Evolutionary conservation across 2,797 vertebrate genomes (phyloP).

Genomic region (Sebastes minor): DNA sequence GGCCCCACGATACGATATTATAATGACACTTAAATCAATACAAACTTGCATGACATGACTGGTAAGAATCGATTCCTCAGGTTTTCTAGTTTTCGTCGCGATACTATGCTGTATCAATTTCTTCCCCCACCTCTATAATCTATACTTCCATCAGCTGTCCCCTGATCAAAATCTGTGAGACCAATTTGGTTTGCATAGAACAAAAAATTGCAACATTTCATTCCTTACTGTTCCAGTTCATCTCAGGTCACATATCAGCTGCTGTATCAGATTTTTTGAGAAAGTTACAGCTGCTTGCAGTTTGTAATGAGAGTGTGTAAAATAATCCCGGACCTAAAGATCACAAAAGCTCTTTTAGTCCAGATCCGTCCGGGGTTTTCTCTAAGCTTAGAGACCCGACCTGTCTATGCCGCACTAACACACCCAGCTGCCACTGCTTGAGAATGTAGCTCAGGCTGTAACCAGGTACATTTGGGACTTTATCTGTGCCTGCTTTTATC

Average conservation of each 20-base stretch:
- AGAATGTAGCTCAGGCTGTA: constrained; percentile 27
- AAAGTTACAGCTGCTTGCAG: background rate
- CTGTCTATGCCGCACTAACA: background rate
- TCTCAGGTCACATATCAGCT: constrained; percentile 22
- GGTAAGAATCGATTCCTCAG: too few species aligned
- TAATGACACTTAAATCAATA: too few species aligned
- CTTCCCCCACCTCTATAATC: background rate
- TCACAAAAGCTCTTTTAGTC: background rate
- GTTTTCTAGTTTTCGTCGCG: too few species aligned
- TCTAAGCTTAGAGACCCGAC: background rate
- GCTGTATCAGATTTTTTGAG: background rate
- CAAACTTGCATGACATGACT: too few species aligned
- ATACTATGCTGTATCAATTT: too few species aligned
- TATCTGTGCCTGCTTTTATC: constrained; percentile 60
- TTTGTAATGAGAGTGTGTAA: constrained; percentile 6
- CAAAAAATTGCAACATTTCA: background rate
- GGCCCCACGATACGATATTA: too few species aligned
- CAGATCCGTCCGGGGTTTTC: background rate
- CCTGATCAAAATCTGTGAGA: background rate
- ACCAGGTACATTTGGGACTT: constrained; percentile 45
- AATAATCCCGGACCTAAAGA: background rate
- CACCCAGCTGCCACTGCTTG: constrained; percentile 15
- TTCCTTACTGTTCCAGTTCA: background rate
- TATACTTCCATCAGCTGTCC: background rate
- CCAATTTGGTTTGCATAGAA: background rate